A percentile compares a stretch with the other conserved stretches of the same genome.
phyloP scores from a whole-genome alignment of 2,113 vertebrate species.

The Ardeotis arabs region DNA sequence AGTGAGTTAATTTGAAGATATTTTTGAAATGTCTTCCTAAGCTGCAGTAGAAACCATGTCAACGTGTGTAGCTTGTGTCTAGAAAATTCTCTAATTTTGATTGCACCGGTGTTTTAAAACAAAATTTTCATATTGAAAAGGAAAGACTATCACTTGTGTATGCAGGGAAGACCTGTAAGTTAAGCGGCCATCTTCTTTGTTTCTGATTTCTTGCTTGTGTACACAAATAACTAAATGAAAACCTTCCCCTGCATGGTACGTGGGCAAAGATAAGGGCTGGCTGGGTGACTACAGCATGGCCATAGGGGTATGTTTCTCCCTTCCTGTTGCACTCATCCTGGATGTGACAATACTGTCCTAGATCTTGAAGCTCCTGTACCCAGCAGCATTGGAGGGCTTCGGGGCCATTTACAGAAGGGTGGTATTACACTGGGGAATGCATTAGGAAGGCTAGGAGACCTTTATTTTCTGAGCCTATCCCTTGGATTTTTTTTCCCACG shows the following conservation, averaged over 20 bases:
- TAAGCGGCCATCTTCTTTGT: background rate
- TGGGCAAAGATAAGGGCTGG: background rate
- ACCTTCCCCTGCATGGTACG: background rate
- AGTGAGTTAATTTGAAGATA: background rate
- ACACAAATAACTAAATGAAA: background rate
- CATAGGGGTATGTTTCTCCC: background rate
- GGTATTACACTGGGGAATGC: fast-evolving
- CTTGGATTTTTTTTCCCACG: background rate
- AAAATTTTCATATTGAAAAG: background rate
- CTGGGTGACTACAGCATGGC: background rate
- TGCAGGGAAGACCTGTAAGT: background rate
- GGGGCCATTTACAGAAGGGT: background rate
- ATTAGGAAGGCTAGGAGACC: background rate
- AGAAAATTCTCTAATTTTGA: background rate
- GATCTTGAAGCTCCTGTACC: background rate
- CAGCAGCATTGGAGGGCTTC: background rate
- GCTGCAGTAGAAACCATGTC: background rate
- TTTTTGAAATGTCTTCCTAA: background rate
- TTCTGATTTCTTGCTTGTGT: background rate
- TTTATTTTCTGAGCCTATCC: background rate
- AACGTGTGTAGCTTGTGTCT: background rate
- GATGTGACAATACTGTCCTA: background rate
- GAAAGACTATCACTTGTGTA: background rate
- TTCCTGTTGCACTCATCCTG: background rate
- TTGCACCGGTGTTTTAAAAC: background rate